Base-by-base conservation (phyloP, 2,888 invertebrate genomes). In the Cryptus viduatorius region DNA sequence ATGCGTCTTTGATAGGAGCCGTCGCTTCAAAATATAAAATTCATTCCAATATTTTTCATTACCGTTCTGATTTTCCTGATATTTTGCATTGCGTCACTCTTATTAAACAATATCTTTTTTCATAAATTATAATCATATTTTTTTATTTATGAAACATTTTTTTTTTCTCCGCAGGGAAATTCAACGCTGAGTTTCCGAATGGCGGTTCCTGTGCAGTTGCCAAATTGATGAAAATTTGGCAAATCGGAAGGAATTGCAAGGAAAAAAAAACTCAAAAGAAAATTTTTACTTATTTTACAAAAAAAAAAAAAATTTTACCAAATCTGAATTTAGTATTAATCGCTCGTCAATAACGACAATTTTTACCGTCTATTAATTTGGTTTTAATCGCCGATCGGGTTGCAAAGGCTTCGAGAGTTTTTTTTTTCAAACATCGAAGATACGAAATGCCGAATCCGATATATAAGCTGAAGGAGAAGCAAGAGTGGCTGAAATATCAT, bases 401-500 rank as follows among this genome's bases (percentile, higher is more conserved):
- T 37, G 37, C 19, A 19, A 53, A 8, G 19, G 8, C 19, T 53
- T 56, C 24, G 4, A 10, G 4, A 56, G 19, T 4, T 53, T 53
- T 53, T 16, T 7, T 8, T 53, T 19, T 53, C 8, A 1, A 53
- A 56, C 56, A 19, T 4, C 19, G 3, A 42, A n/a, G 42, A 37
- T 7, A 10, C 64, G 64, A 61, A 50, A 84, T 84, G 84, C 84
- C 84, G 14, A 84, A 84, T 79, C 84, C 84, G 3, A 79, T 84
- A 2, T 84, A 84, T 61, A 84, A 82, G 5, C 56, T 84, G 61
- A 84, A 84, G 44, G 84, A 84, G 75, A 84, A 84, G 53, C 84
- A 84, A 79, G 82, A 84, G 59, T 84, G 84, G 84, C 10, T 84
- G n/a, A 84, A 84, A 16, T 84, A 84, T 72, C 76, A 82, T 53